Percentiles rank a stretch among this genome's conserved stretches.
phyloP scores from a whole-genome alignment of 2,797 vertebrate genomes.

The Sebastes itinus region DNA sequence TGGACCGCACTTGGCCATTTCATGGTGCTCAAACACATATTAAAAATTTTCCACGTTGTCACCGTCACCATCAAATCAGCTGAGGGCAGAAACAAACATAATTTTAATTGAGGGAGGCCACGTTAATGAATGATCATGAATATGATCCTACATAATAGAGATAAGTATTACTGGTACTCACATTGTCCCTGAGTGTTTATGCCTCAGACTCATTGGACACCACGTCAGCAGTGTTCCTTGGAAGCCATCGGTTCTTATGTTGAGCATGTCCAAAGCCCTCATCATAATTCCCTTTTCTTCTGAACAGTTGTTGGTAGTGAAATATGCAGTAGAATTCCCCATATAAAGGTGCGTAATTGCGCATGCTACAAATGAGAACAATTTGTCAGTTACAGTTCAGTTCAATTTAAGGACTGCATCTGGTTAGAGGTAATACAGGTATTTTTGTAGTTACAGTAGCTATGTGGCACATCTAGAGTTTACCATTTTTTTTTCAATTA shows the following conservation, averaged over 20 bases:
- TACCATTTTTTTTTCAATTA: not conserved
- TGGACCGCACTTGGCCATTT: not conserved
- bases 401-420: not conserved
- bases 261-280: conserved; percentile 81
- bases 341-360: conserved; percentile 80
- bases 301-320: conserved; percentile 87
- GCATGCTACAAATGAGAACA: conserved; percentile 81
- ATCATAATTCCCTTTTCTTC: conserved; percentile 82
- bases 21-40: conserved; percentile 16
- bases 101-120: not conserved
- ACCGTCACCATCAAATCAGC: conserved; percentile 19
- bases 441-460: not conserved
- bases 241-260: conserved; percentile 79
- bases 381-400: conserved; percentile 10
- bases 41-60: conserved; percentile 2
- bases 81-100: conserved; percentile 26
- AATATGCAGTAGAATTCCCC: conserved; percentile 87
- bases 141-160: not conserved
- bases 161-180: conserved; percentile 21
- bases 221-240: conserved; percentile 18
- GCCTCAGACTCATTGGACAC: conserved; percentile 39
- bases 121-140: not conserved
- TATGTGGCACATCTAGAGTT: not conserved
- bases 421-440: not conserved
- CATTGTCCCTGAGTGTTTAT: conserved; percentile 22